Base-by-base conservation (phyloP, 92 coral and sea anemone genomes). In the Actinernus sp. region DNA sequence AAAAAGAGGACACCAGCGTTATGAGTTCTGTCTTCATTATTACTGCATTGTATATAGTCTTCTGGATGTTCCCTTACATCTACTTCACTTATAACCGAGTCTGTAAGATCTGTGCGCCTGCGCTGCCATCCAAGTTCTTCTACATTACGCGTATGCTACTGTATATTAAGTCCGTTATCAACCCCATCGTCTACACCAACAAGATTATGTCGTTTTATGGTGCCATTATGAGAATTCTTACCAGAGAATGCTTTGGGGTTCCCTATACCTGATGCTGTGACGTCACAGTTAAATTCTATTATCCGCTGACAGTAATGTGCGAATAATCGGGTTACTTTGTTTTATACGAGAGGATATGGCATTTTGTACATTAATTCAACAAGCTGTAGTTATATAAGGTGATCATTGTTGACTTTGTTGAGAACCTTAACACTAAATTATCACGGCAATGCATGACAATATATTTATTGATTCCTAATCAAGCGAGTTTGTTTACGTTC, bases 191-290 rank as follows among this genome's bases (percentile, higher is more conserved):
- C 4, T 83, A 68, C 37, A 64, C 69, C 19, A 54, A 65, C 24
- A 59, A 39, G 23, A 55, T 68, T 29, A 40, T 59, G 31, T 48
- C 48, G 8, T 76, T 83, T 55, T 62, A 61, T 12, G 74, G 70
- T 10, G 79, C 72, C 1, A 66, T 83, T 24, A 69, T 31, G 57
- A 61, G 78, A 49, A 83, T 83, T 31, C 66, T 83, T 18, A 83
- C 90, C 2, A 44, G 58, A 3, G 90, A 83, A 53, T 83, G 90
- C 30, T 65, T 83, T 44, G 90, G 74, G 9, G 24, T 47, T 39
- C 67, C 74, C n/a, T n/a, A n/a, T n/a, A n/a, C n/a, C n/a, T n/a
- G n/a, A n/a, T n/a, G n/a, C n/a, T n/a, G n/a, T n/a, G n/a, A n/a
- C n/a, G n/a, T n/a, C n/a, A n/a, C n/a, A n/a, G n/a, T n/a, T n/a